Percentiles rank a stretch among this genome's conserved stretches.
Evolutionary conservation across 2,888 invertebrate species (phyloP).

Genomic region (Chrysodeixis includens): DNA sequence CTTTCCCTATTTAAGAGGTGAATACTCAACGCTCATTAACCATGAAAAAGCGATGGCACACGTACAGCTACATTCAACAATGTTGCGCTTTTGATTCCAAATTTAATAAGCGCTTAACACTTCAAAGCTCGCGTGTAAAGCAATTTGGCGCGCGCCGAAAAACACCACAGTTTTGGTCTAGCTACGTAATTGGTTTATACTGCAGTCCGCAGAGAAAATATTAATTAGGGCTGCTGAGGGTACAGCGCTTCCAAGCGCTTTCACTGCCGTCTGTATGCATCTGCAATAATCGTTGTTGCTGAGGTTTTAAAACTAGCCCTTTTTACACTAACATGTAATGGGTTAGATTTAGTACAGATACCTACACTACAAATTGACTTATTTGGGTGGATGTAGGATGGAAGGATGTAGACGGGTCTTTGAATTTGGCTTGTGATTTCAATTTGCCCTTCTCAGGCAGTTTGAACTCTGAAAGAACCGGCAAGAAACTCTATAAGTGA

Average conservation of each 20-base stretch:
- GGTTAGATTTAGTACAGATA: no score
- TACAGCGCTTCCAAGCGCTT: constrained; percentile 76
- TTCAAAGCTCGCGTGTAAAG: constrained; percentile 85
- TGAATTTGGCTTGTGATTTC: no score
- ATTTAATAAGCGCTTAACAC: constrained; percentile 88
- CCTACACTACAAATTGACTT: no score
- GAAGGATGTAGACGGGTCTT: no score
- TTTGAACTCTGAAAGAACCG: no score
- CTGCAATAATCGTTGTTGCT: constrained; percentile 36
- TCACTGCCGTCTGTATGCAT: constrained; percentile 56
- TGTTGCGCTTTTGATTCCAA: constrained; percentile 82
- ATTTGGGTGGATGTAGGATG: no score
- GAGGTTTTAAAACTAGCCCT: neutral
- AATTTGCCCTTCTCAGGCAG: no score
- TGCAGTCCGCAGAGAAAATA: constrained; percentile 77
- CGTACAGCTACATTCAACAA: constrained; percentile 65
- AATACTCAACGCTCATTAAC: constrained; percentile 49
- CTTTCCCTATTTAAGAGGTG: constrained; percentile 34
- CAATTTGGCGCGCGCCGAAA: constrained; percentile 85
- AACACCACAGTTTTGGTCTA: constrained; percentile 84
- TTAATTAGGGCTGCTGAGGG: constrained; percentile 83
- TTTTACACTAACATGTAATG: neutral
- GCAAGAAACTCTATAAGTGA: no score
- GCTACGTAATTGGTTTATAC: constrained; percentile 84
- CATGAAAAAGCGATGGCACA: constrained; percentile 54